These are phyloP conservation scores for Drosophila auraria DNA, from an alignment of 1,140 invertebrate genomes.

Conservation along the genomic window DNA sequence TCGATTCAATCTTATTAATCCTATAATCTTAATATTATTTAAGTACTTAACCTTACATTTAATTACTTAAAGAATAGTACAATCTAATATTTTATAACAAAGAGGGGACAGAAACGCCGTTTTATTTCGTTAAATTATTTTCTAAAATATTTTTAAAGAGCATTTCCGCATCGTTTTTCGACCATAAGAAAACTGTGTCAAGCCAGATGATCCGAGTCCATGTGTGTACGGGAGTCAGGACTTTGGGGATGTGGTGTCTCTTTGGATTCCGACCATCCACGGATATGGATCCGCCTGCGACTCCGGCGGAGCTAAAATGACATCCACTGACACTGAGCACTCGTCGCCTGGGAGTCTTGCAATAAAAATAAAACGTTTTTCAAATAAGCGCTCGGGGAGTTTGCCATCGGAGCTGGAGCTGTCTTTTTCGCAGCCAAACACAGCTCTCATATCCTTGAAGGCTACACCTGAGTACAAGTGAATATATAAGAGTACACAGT, in stretches of 20 bases:
- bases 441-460: constrained; percentile 32
- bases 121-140: not conserved
- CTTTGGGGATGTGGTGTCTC: constrained; percentile 36
- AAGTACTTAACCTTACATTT: not conserved
- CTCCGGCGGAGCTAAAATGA: constrained; percentile 65
- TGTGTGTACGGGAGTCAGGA: not conserved
- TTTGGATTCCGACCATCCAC: constrained; percentile 19
- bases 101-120: not conserved
- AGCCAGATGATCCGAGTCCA: constrained; percentile 9
- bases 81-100: not conserved
- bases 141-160: not conserved
- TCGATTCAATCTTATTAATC: not conserved
- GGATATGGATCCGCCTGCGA: constrained; percentile 16
- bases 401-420: constrained; percentile 28
- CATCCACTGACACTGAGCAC: constrained; percentile 82
- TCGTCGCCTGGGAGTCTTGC: constrained; percentile 70
- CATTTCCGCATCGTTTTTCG: not conserved
- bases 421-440: constrained; percentile 36
- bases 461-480: constrained; percentile 24
- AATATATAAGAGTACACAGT: not conserved
- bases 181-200: not conserved
- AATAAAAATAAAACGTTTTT: constrained; percentile 83
- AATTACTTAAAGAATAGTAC: no score
- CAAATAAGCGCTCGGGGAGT: constrained; percentile 75
- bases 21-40: not conserved